Evolutionary conservation across 1,140 invertebrate species (phyloP), one percentile per base, ranked within the genome.

Genomic region (Papilio helenus): DNA sequence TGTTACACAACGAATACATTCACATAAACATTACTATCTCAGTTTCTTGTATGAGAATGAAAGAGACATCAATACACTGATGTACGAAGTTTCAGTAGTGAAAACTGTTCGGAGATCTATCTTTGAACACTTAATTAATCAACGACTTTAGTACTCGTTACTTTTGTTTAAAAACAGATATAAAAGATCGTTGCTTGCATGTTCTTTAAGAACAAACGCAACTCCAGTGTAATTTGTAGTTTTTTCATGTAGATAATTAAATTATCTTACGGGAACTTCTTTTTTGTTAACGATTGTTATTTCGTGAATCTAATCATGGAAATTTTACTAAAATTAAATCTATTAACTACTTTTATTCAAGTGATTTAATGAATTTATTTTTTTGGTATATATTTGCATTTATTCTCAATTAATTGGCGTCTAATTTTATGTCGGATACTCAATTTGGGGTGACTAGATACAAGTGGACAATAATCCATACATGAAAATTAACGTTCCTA

Each of bases 41-140:
- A 55, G 7, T 55, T n/a, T 55, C 51, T 55, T 9, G 1, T n/a
- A n/a, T 9, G 7, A 55, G 5, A 55, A 55, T 20, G 51, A 55
- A 55, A 55, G 51, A 55, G 51, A 55, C 4, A 20, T 18, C 46
- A 18, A 49, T 49, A 55, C 18, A 7, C 8, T 55, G n/a, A n/a
- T 55, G 51, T 20, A 18, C 16, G 18, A 55, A 9, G 51, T 20
- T 55, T 55, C 51, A 20, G 4, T 18, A 49, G 51, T 55, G n/a
- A 55, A 55, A 55, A 55, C 18, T 68, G 26, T 68, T 34, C 23
- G 23, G 3, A 68, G 1, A 4, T 68, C 10, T 68, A 68, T 68
- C 34, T 68, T 68, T 68, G 61, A 68, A 68, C 61, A 68, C 23
- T 68, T 34, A 68, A 68, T 68, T 68, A 68, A 68, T 68, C 61